A percentile compares a stretch with the other conserved stretches of the same genome.
Conservation (phyloP, 2,113 vertebrate genomes). For the Mesocricetus auratus region DNA sequence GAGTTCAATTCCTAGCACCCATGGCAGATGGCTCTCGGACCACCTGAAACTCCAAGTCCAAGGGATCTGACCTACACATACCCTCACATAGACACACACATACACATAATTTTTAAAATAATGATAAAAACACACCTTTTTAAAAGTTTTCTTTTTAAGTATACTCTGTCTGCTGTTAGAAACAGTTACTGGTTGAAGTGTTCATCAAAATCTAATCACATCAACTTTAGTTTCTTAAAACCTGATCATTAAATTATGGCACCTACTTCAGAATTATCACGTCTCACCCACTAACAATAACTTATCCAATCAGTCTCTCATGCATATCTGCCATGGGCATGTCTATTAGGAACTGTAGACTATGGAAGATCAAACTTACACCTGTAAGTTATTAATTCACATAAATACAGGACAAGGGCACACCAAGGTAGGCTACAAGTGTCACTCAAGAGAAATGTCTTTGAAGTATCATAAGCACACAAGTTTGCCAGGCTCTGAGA, state of each 20-base stretch:
- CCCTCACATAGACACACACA: neutral
- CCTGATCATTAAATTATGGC: neutral
- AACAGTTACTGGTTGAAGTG: neutral
- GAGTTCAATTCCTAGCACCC: neutral
- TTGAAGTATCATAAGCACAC: neutral
- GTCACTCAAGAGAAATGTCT: conserved; percentile 18
- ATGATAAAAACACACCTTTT: neutral
- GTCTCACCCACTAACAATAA: conserved; percentile 1
- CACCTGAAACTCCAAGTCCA: neutral
- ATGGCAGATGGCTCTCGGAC: neutral
- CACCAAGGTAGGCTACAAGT: neutral
- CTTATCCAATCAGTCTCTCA: neutral
- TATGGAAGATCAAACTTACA: neutral
- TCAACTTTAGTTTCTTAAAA: neutral
- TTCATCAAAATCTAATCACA: conserved; percentile 5
- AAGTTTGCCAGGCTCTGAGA: neutral
- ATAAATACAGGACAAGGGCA: neutral
- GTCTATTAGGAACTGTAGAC: neutral
- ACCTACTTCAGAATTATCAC: neutral
- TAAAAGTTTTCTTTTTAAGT: neutral
- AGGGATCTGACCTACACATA: neutral
- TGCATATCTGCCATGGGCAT: neutral
- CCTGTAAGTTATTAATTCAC: neutral
- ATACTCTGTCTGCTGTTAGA: neutral
- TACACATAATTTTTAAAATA: neutral